These are phyloP conservation scores for Neogale vison DNA, from an alignment of 2,113 vertebrate species.

Conservation along the genomic window DNA sequence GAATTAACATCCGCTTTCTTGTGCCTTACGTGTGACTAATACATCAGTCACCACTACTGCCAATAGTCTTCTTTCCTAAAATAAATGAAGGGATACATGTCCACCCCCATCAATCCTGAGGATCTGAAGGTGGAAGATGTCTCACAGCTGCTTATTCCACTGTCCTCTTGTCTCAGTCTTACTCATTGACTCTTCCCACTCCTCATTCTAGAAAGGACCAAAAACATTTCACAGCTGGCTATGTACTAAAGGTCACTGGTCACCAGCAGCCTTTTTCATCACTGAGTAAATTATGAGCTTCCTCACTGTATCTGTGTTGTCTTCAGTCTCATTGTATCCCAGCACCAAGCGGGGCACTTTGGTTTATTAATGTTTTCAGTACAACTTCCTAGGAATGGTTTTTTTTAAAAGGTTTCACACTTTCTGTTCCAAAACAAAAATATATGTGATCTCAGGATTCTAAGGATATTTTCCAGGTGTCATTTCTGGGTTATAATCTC, in stretches of 20 bases:
- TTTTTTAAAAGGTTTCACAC: neutral
- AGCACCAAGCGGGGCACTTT: neutral
- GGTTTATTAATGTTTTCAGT: neutral
- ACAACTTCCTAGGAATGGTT: neutral
- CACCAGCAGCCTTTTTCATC: neutral
- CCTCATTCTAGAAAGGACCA: neutral
- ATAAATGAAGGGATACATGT: neutral
- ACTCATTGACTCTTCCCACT: neutral
- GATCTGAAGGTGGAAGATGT: neutral
- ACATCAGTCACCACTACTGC: neutral
- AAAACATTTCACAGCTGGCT: neutral
- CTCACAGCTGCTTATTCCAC: neutral
- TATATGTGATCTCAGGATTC: neutral
- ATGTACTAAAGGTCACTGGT: neutral
- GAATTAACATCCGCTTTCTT: neutral
- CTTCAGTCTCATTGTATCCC: neutral
- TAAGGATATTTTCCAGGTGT: neutral
- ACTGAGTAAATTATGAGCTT: neutral
- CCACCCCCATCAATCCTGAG: neutral
- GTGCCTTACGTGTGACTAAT: neutral
- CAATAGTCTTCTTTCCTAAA: neutral
- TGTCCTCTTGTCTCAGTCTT: neutral
- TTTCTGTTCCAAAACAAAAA: neutral
- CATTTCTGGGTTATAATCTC: neutral
- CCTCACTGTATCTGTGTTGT: neutral